Conservation (phyloP, 2,113 vertebrate species). For the Saimiri boliviensis region DNA sequence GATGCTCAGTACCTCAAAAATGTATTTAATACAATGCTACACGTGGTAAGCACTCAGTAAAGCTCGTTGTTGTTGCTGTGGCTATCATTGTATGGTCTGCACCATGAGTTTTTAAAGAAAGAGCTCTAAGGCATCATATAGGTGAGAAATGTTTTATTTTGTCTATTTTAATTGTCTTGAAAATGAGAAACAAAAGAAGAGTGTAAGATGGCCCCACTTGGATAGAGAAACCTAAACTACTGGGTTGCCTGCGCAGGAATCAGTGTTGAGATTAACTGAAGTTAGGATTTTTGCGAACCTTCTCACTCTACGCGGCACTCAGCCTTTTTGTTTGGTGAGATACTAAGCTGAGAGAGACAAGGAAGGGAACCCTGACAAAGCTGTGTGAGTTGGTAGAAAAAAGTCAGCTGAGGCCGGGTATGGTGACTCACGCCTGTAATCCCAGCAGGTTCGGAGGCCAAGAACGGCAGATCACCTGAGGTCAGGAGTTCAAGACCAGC, state of each 20-base stretch:
- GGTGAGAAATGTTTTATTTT: background rate
- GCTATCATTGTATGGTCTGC: background rate
- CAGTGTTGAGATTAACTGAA: background rate
- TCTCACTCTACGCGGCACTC: background rate
- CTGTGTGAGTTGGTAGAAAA: background rate
- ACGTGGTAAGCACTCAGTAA: accelerated
- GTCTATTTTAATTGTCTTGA: background rate
- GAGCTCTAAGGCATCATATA: background rate
- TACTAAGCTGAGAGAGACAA: background rate
- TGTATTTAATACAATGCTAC: background rate
- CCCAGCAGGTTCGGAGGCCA: too few relatives aligned
- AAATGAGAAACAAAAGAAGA: background rate
- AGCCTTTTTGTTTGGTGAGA: background rate
- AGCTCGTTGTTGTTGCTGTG: background rate
- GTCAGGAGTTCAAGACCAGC: too few relatives aligned
- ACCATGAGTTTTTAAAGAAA: background rate
- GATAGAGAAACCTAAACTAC: background rate
- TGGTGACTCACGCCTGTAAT: too few relatives aligned
- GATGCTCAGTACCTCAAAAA: background rate
- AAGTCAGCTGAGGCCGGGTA: too few relatives aligned
- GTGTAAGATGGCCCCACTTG: background rate
- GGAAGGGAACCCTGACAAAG: background rate
- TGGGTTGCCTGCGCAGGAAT: background rate
- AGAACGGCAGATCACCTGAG: too few relatives aligned
- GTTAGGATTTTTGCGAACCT: slow-evolving; percentile 2